phyloP scores from a whole-genome alignment of 2,888 invertebrate species.

The Scelioninae gen. 2 region DNA sequence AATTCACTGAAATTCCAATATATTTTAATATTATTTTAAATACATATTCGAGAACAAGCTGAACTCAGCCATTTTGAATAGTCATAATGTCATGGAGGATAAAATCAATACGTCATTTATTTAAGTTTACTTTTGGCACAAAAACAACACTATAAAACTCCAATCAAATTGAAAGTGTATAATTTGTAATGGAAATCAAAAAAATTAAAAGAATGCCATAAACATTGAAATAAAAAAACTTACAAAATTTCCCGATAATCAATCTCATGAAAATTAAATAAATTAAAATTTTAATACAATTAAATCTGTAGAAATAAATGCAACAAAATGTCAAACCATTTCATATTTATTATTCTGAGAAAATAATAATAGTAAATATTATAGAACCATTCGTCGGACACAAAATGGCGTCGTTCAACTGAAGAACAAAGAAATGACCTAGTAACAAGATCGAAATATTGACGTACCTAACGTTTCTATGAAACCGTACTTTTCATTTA shows the following conservation, averaged over 20 bases:
- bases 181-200: too few relatives aligned
- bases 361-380: conserved; percentile 3
- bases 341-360: background rate
- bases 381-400: background rate
- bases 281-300: background rate
- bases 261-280: too few relatives aligned
- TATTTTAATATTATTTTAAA: background rate
- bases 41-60: too few relatives aligned
- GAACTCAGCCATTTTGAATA: conserved; percentile 3
- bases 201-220: too few relatives aligned
- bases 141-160: background rate
- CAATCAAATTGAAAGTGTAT: too few relatives aligned
- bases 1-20: too few relatives aligned
- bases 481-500: too few relatives aligned
- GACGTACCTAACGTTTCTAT: too few relatives aligned
- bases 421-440: conserved; percentile 25
- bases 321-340: background rate
- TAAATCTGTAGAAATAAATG: background rate
- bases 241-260: too few relatives aligned
- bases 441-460: too few relatives aligned
- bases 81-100: background rate
- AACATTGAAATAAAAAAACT: too few relatives aligned
- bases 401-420: conserved; percentile 17
- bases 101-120: conserved; percentile 18
- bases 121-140: too few relatives aligned